phyloP scores from a whole-genome alignment of 1,140 invertebrate species.

The Drosophila tani region DNA sequence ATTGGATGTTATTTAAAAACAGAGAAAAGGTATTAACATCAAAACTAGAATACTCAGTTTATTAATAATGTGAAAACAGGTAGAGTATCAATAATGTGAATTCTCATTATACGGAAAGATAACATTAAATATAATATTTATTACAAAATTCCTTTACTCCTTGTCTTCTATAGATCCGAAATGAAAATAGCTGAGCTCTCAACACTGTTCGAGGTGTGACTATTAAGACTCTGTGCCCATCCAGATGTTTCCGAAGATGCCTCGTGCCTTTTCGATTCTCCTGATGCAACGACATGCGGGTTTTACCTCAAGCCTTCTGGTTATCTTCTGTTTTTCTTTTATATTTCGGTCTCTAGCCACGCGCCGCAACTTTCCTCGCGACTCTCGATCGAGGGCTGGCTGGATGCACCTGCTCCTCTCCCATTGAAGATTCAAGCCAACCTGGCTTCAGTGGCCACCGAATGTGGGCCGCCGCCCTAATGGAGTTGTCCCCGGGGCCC shows the following conservation, averaged over 20 bases:
- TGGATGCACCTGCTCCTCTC: slow-evolving; percentile 43
- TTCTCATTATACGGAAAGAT: too few relatives aligned
- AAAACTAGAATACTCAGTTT: too few relatives aligned
- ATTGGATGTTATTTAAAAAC: too few relatives aligned
- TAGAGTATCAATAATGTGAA: too few relatives aligned
- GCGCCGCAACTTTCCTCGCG: slow-evolving; percentile 66
- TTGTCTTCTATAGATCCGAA: not conserved
- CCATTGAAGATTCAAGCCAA: slow-evolving; percentile 28
- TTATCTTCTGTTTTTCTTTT: slow-evolving; percentile 1
- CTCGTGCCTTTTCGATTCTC: slow-evolving; percentile 68
- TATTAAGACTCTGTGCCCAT: slow-evolving; percentile 13
- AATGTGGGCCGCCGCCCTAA: slow-evolving; percentile 77
- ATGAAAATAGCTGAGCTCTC: not conserved
- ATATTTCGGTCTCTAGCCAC: slow-evolving; percentile 55
- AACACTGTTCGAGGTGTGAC: slow-evolving; percentile 13
- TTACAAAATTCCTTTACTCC: not conserved
- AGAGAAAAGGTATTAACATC: too few relatives aligned
- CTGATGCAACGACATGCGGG: slow-evolving; percentile 58
- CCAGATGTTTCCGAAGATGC: slow-evolving; percentile 51
- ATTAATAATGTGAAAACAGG: too few relatives aligned
- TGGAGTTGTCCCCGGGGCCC: slow-evolving; percentile 65
- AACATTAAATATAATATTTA: not conserved
- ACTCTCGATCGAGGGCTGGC: slow-evolving; percentile 45
- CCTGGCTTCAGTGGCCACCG: slow-evolving; percentile 19
- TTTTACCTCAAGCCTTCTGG: slow-evolving; percentile 24